Percentiles rank a stretch among this genome's conserved stretches.
Evolutionary conservation across 2,888 invertebrate genomes (phyloP).

Genomic region (Hanleya hanleyi): DNA sequence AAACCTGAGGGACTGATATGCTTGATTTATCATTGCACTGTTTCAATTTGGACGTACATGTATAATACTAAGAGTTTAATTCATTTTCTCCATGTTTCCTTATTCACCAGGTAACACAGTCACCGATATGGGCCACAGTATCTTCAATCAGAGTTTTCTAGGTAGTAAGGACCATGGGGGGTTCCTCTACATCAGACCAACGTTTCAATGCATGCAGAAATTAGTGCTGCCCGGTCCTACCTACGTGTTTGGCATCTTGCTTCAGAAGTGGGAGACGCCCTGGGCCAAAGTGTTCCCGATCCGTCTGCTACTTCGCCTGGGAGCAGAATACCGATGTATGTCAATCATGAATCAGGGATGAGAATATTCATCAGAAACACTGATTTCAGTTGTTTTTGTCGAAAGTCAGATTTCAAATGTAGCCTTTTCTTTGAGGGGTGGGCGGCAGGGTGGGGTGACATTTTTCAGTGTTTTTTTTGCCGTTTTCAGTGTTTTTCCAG

Average conservation of each 20-base stretch:
- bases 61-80: background rate
- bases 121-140: conserved; percentile 81
- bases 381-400: too few relatives aligned
- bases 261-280: conserved; percentile 87
- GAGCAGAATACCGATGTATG: conserved; percentile 85
- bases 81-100: too few relatives aligned
- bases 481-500: too few relatives aligned
- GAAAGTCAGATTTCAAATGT: too few relatives aligned
- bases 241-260: conserved; percentile 84
- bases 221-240: conserved; percentile 84
- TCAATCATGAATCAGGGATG: too few relatives aligned
- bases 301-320: conserved; percentile 84
- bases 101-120: conserved; percentile 83
- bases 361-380: too few relatives aligned
- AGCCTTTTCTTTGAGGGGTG: too few relatives aligned
- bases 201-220: conserved; percentile 87
- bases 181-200: conserved; percentile 86
- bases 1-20: too few relatives aligned
- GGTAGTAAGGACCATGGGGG: conserved; percentile 77
- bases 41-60: background rate
- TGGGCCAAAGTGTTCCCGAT: conserved; percentile 86
- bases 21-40: background rate
- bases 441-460: too few relatives aligned
- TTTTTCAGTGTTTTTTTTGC: too few relatives aligned
- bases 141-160: conserved; percentile 76